Percentiles rank a stretch among this genome's conserved stretches.
Conservation (phyloP, 2,888 invertebrate species). For the Ornithoptera priamus region DNA sequence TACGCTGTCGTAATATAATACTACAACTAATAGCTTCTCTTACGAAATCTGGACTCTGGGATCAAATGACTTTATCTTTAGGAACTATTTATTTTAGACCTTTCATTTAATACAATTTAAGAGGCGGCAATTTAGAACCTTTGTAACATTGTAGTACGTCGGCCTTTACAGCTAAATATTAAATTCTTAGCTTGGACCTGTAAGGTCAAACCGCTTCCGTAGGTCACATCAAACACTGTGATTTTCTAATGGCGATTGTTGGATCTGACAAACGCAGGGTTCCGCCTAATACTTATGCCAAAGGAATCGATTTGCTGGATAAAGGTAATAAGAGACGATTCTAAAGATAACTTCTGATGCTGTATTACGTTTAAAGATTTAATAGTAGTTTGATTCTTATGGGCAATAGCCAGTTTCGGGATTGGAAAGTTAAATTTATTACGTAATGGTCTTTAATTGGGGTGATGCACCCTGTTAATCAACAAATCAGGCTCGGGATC, state of each 20-base stretch:
- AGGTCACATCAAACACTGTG: slow-evolving; percentile 1
- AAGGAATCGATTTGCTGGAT: slow-evolving; percentile 17
- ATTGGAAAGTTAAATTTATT: too few relatives aligned
- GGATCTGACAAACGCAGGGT: not conserved
- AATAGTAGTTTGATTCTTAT: not conserved
- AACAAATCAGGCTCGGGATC: too few relatives aligned
- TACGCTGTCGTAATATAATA: not conserved
- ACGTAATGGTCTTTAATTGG: too few relatives aligned
- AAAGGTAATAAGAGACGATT: not conserved
- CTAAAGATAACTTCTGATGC: not conserved
- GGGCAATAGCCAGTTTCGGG: not conserved
- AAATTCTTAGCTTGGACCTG: slow-evolving; percentile 8
- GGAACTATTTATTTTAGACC: not conserved
- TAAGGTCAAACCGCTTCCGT: slow-evolving; percentile 16
- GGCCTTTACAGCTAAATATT: not conserved
- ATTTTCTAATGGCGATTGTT: slow-evolving; percentile 9
- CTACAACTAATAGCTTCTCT: not conserved
- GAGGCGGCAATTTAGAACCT: not conserved
- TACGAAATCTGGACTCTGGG: not conserved
- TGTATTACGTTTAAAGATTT: not conserved
- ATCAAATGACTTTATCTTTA: not conserved
- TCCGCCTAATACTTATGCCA: not conserved
- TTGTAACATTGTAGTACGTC: slow-evolving; percentile 18
- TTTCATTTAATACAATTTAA: not conserved
- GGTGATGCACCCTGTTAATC: too few relatives aligned